Evolutionary conservation across 2,888 invertebrate species (phyloP).

Genomic region (Perithous albicinctus): DNA sequence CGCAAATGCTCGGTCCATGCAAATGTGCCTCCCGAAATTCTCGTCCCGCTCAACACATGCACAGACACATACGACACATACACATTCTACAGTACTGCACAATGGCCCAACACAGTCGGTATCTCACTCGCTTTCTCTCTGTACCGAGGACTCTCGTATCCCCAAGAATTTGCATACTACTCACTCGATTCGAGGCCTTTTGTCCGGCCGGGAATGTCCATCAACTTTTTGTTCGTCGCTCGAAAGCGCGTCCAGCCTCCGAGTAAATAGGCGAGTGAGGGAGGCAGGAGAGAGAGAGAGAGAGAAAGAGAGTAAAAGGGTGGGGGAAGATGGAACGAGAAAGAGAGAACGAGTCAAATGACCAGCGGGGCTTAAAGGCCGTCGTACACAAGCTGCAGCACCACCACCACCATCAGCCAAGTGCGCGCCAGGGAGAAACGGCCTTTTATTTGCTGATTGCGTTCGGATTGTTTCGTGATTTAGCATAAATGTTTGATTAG

Average conservation of each 20-base stretch:
- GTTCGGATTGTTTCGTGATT: slow-evolving; percentile 85
- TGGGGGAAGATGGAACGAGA: slow-evolving; percentile 34
- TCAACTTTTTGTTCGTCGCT: slow-evolving; percentile 83
- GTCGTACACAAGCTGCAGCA: slow-evolving; percentile 68
- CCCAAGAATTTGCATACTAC: slow-evolving; percentile 83
- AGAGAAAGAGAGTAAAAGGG: too few species aligned
- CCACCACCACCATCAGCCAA: slow-evolving; percentile 60
- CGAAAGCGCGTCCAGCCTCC: slow-evolving; percentile 74
- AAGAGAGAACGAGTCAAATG: slow-evolving; percentile 82
- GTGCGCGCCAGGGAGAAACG: slow-evolving; percentile 63
- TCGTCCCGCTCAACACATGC: slow-evolving; percentile 49
- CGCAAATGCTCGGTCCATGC: slow-evolving; percentile 83
- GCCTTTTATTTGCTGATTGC: slow-evolving; percentile 85
- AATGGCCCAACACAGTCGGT: slow-evolving; percentile 25
- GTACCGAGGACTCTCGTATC: slow-evolving; percentile 52
- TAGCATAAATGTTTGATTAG: slow-evolving; percentile 85
- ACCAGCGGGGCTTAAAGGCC: slow-evolving; percentile 83
- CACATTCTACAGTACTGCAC: slow-evolving; percentile 21
- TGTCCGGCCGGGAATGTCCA: slow-evolving; percentile 84
- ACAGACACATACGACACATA: neutral
- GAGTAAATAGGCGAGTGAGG: slow-evolving; percentile 80
- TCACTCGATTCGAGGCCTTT: slow-evolving; percentile 79
- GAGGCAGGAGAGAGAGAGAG: neutral
- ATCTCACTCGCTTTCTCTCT: slow-evolving; percentile 62
- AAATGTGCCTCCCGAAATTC: slow-evolving; percentile 77